Percentiles rank a stretch among this genome's conserved stretches.
Evolutionary conservation across 2,113 vertebrate genomes (phyloP).

Genomic region (Thamnophis sirtalis): DNA sequence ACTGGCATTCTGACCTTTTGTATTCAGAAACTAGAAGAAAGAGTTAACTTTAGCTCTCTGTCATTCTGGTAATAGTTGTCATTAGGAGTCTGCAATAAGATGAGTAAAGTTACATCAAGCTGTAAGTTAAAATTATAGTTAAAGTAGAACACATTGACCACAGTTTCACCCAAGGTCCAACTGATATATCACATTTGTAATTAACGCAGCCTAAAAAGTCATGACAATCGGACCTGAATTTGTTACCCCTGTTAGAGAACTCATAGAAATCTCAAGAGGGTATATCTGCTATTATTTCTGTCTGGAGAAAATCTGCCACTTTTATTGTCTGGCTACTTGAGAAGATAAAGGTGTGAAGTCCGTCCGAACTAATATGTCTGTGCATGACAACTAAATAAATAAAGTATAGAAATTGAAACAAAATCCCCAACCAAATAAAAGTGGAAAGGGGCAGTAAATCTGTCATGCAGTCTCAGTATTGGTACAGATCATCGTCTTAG

Average conservation of each 20-base stretch:
- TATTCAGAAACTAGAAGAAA: neutral
- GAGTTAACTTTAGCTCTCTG: neutral
- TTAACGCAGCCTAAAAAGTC: neutral
- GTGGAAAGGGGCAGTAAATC: neutral
- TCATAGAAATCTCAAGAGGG: neutral
- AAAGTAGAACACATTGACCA: neutral
- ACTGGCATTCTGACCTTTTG: neutral
- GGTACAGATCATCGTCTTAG: neutral
- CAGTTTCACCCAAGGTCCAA: neutral
- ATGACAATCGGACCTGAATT: neutral
- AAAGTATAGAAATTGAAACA: neutral
- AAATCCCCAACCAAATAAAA: neutral
- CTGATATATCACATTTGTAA: neutral
- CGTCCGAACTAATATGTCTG: fast-evolving
- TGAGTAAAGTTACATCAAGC: neutral
- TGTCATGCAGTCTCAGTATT: neutral
- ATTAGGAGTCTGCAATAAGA: neutral
- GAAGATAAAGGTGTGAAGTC: neutral
- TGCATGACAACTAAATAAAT: neutral
- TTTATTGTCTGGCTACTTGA: neutral
- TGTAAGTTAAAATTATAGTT: neutral
- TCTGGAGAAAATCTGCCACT: neutral
- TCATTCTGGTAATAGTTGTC: neutral
- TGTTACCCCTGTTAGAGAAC: neutral
- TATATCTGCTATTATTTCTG: neutral